phyloP scores from a whole-genome alignment of 53 echinoderm and acorn worm genomes.

The Luidia sarsii region DNA sequence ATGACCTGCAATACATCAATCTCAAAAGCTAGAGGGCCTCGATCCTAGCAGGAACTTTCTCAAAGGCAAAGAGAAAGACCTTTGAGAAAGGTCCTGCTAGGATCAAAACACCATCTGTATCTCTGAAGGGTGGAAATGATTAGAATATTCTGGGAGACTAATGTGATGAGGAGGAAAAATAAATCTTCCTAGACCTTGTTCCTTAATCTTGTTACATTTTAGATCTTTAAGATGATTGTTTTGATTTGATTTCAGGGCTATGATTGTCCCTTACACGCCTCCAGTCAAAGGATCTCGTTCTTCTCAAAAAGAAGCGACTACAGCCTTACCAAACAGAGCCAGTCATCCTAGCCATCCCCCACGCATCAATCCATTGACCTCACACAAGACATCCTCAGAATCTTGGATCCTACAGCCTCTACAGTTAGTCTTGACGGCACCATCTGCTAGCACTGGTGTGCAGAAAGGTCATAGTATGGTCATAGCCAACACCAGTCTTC shows the following conservation, averaged over 20 bases:
- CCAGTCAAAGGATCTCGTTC: conserved; percentile 55
- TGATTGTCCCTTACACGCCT: conserved; percentile 48
- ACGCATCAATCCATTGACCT: neutral
- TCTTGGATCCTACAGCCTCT: conserved; percentile 38
- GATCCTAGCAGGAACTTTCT: too few relatives aligned
- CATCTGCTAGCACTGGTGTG: conserved; percentile 12
- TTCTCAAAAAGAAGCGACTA: neutral
- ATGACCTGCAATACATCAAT: too few relatives aligned
- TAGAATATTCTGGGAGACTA: too few relatives aligned
- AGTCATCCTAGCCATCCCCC: neutral
- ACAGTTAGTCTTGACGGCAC: conserved; percentile 50
- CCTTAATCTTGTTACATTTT: too few relatives aligned
- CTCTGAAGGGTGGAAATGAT: too few relatives aligned
- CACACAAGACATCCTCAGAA: neutral
- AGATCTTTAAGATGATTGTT: too few relatives aligned
- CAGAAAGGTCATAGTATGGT: conserved; percentile 48
- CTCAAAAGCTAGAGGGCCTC: too few relatives aligned
- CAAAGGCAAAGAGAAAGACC: too few relatives aligned
- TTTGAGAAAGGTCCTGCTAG: too few relatives aligned
- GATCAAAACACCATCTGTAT: too few relatives aligned
- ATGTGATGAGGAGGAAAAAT: too few relatives aligned
- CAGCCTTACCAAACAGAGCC: neutral
- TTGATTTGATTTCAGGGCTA: conserved; percentile 23
- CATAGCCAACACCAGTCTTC: conserved; percentile 56
- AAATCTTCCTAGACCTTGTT: too few relatives aligned